These are phyloP conservation scores for Nudaria mundana DNA, from an alignment of 2,888 invertebrate species.

Conservation along the genomic window DNA sequence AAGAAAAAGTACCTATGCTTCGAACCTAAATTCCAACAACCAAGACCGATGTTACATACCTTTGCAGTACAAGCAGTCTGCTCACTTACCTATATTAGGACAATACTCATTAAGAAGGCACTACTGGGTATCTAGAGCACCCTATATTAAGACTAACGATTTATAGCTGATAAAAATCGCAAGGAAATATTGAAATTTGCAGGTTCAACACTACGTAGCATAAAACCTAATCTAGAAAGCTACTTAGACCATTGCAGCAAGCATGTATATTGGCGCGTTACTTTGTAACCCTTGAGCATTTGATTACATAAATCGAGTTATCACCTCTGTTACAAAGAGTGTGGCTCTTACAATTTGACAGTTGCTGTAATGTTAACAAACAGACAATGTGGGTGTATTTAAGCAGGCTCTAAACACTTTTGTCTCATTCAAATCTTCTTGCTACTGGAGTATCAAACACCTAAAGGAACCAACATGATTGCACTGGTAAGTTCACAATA, in stretches of 20 bases:
- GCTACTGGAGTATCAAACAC: slow-evolving; percentile 15
- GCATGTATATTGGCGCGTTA: slow-evolving; percentile 28
- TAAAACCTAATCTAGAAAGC: too few species aligned
- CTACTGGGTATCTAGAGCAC: too few species aligned
- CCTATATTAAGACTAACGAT: too few species aligned
- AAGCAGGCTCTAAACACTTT: slow-evolving; percentile 42
- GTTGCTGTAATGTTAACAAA: slow-evolving; percentile 62
- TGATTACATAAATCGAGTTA: slow-evolving; percentile 60
- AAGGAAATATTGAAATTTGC: too few species aligned
- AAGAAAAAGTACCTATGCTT: too few species aligned
- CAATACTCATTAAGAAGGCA: too few species aligned
- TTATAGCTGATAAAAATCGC: too few species aligned
- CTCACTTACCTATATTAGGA: too few species aligned
- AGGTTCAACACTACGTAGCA: too few species aligned
- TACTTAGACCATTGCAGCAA: slow-evolving; percentile 2
- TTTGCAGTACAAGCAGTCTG: too few species aligned
- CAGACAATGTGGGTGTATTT: slow-evolving; percentile 54
- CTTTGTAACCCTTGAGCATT: slow-evolving; percentile 37
- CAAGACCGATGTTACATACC: too few species aligned
- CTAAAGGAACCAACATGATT: slow-evolving; percentile 42
- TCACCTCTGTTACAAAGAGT: slow-evolving; percentile 55
- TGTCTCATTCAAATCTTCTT: slow-evolving; percentile 41
- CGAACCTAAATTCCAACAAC: too few species aligned
- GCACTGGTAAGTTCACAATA: slow-evolving; percentile 51
- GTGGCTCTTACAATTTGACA: slow-evolving; percentile 40